phyloP scores from a whole-genome alignment of 2,113 vertebrate species.

The Seriola aureovittata region DNA sequence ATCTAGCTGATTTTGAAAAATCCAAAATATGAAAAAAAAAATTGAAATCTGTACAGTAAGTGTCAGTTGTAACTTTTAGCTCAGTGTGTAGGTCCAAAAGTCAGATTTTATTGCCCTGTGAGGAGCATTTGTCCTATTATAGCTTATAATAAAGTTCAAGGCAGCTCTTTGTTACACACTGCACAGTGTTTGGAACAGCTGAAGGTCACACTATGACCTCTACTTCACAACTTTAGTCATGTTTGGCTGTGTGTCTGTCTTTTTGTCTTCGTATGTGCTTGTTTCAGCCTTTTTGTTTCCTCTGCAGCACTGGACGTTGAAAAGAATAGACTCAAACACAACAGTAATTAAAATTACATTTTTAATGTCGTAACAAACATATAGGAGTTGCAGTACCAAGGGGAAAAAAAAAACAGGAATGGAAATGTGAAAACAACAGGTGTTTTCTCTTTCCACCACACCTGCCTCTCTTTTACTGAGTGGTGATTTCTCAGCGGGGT shows the following conservation, averaged over 20 bases:
- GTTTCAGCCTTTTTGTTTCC: not conserved
- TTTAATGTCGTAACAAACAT: not conserved
- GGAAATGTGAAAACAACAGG: constrained; percentile 44
- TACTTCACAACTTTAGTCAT: not conserved
- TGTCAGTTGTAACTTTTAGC: not conserved
- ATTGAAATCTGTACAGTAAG: not conserved
- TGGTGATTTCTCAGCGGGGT: constrained; percentile 28
- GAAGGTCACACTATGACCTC: not conserved
- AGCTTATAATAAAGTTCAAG: not conserved
- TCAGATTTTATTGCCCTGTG: not conserved
- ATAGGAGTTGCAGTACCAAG: not conserved
- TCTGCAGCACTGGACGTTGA: not conserved
- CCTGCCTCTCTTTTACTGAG: constrained; percentile 34
- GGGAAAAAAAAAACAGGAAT: not conserved
- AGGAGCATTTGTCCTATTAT: not conserved
- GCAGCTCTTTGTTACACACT: not conserved
- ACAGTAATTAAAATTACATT: not conserved
- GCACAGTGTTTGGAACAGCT: not conserved
- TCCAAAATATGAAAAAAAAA: too few relatives aligned
- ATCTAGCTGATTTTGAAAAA: not conserved
- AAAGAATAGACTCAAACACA: not conserved
- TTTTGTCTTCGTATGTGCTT: not conserved
- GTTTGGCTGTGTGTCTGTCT: not conserved
- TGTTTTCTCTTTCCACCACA: constrained; percentile 26
- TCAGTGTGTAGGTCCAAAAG: not conserved